A percentile compares a stretch with the other conserved stretches of the same genome.
Conservation (phyloP, 2,113 vertebrate species). For the Equus przewalskii region DNA sequence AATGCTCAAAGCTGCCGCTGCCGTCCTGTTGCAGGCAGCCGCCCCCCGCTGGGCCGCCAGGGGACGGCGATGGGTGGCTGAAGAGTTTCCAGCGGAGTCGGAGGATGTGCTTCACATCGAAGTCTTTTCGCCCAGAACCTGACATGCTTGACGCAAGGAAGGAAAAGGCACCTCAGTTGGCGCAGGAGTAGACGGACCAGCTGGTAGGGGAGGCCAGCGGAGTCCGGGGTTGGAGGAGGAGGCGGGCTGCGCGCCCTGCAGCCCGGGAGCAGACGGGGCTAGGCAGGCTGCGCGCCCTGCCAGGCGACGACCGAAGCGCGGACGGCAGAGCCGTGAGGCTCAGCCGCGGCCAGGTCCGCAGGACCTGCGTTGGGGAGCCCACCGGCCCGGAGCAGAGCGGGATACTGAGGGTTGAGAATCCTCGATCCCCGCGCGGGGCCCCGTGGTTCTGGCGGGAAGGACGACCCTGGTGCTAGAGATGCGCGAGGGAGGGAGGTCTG, state of each 20-base stretch:
- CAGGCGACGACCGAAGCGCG: neutral
- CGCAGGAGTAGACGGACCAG: neutral
- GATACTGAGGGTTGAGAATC: constrained; percentile 36
- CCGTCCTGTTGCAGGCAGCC: constrained; percentile 85
- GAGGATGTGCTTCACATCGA: constrained; percentile 91
- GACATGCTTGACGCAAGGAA: constrained; percentile 84
- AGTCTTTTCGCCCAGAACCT: constrained; percentile 90
- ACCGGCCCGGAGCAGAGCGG: constrained; percentile 14
- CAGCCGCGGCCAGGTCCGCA: neutral
- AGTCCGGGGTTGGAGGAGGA: neutral
- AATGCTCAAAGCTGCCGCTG: constrained; percentile 88
- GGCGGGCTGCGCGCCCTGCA: neutral
- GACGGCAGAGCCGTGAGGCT: neutral
- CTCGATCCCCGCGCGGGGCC: neutral
- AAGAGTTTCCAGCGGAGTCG: constrained; percentile 92
- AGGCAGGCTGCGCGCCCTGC: neutral
- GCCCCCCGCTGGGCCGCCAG: constrained; percentile 81
- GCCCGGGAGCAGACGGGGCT: neutral
- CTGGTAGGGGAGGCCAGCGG: neutral
- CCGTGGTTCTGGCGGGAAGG: constrained; percentile 44
- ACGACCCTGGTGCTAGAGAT: constrained; percentile 68
- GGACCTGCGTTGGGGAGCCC: constrained; percentile 18
- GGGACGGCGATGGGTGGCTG: constrained; percentile 88
- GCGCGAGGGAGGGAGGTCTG: constrained; percentile 45
- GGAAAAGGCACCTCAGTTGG: neutral